These are phyloP conservation scores for Phallusia fumigata DNA, from an alignment of 23 tunicate genomes.

Conservation along the genomic window DNA sequence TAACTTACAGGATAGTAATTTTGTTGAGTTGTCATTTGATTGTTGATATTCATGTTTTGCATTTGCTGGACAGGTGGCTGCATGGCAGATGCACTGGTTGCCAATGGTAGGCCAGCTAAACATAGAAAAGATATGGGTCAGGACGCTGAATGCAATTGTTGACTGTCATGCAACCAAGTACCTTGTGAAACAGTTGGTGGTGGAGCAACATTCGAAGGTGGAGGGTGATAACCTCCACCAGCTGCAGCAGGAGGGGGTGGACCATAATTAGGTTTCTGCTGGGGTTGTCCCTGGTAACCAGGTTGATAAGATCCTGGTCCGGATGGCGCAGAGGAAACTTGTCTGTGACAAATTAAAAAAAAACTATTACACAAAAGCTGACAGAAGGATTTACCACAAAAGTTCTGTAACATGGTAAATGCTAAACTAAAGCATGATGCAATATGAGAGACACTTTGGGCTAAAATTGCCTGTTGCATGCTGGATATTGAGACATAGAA, in stretches of 20 bases:
- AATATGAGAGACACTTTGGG: too few species aligned
- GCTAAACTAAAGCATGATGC: too few species aligned
- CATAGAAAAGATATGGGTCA: too few species aligned
- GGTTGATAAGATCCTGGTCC: not conserved
- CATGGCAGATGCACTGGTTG: not conserved
- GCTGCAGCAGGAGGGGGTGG: constrained; percentile 29
- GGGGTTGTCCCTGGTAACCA: not conserved
- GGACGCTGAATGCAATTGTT: too few species aligned
- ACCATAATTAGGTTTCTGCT: constrained; percentile 16
- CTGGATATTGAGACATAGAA: too few species aligned
- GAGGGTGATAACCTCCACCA: constrained; percentile 11
- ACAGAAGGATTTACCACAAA: too few species aligned
- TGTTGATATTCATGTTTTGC: constrained; percentile 41
- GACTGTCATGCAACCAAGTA: not conserved
- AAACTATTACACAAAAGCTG: not conserved
- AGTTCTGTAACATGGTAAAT: too few species aligned
- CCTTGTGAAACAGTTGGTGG: constrained; percentile 16
- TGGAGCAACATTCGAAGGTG: not conserved
- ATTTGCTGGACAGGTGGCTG: constrained; percentile 42
- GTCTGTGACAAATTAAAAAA: not conserved
- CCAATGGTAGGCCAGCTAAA: not conserved
- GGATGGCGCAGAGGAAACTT: not conserved
- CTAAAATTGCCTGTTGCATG: too few species aligned
- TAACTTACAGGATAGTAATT: not conserved
- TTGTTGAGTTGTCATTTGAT: not conserved